Base-by-base conservation (phyloP, 2,113 vertebrate species). In the Serinus canaria region DNA sequence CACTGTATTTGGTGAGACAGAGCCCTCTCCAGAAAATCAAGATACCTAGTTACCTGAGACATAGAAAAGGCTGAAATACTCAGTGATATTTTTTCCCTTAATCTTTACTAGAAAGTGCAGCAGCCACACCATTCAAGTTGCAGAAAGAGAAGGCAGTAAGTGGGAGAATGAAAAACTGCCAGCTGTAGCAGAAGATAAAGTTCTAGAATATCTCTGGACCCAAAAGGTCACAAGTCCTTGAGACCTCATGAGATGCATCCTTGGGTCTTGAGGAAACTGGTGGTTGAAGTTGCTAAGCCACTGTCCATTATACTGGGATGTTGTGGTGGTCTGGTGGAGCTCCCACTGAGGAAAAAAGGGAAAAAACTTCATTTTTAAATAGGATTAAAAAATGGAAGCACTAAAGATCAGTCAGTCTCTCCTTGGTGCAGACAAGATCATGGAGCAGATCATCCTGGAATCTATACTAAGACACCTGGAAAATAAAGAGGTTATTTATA, bases 201-300 rank as follows among this genome's bases (percentile, higher is more conserved):
- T 9, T 53, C 5, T 20, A 41, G 53, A 55, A 31, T 14, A 23
- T 76, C 14, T 69, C 8, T 31, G 24, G 17, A 60, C 15, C 8
- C 7, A 39, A 62, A 41, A 62, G 30, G 11, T 18, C 4, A 21
- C 20, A 60, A 46, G 24, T 41, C n/a, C 21, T 62, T 76, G 47
- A 55, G 62, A 41, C 2, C 17, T 47, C 17, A 41, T 41, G 69
- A 60, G n/a, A 25, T 0, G 0, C 35, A 16, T 58, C 43, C 11
- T 35, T 43, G 5, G 2, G 13, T n/a, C n/a, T 47, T 60, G 46
- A 75, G 24, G 20, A n/a, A 83, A 18, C 21, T 22, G 6, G 8
- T 25, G 12, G 9, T 2, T 39, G n/a, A 68, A 68, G 11, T 16
- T 41, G 24, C 8, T 55, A 47, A 60, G 21, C 14, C n/a, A 6